phyloP scores from a whole-genome alignment of 2,797 vertebrate genomes.

The Danio albolineatus region DNA sequence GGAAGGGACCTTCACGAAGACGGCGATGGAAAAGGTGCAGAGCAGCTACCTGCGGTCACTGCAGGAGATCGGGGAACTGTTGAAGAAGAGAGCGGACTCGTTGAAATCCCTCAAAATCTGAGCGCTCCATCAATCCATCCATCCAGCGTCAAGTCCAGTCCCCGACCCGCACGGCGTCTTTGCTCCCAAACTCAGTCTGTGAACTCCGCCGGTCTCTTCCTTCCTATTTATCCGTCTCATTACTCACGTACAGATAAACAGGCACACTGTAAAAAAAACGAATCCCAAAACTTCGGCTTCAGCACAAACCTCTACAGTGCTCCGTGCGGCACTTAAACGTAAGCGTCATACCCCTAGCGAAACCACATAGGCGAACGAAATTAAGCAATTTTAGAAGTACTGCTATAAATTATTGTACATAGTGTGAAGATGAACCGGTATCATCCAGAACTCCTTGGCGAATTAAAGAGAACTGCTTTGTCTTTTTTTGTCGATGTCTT shows the following conservation, averaged over 20 bases:
- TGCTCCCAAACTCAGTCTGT: constrained; percentile 33
- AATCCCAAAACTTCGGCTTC: constrained; percentile 81
- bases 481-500: constrained; percentile 60
- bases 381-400: constrained; percentile 79
- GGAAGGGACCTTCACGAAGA: constrained; percentile 87
- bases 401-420: constrained; percentile 96
- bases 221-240: constrained; percentile 21
- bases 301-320: constrained; percentile 65
- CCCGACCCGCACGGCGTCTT: constrained; percentile 44
- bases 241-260: constrained; percentile 18
- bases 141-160: constrained; percentile 27
- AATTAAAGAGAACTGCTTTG: constrained; percentile 81
- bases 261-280: constrained; percentile 50
- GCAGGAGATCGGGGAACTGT: constrained; percentile 92
- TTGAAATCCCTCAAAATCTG: constrained; percentile 95
- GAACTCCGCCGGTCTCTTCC: constrained; percentile 11
- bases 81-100: constrained; percentile 93
- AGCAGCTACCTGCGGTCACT: constrained; percentile 95
- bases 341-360: constrained; percentile 32
- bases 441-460: constrained; percentile 74
- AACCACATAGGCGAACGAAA: constrained; percentile 71
- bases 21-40: constrained; percentile 92
- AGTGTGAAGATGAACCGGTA: constrained; percentile 73
- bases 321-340: constrained; percentile 35
- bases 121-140: constrained; percentile 52